Percentiles rank a stretch among this genome's conserved stretches.
Evolutionary conservation across 2,888 invertebrate species (phyloP).

Genomic region (Drosophila tanythrix): DNA sequence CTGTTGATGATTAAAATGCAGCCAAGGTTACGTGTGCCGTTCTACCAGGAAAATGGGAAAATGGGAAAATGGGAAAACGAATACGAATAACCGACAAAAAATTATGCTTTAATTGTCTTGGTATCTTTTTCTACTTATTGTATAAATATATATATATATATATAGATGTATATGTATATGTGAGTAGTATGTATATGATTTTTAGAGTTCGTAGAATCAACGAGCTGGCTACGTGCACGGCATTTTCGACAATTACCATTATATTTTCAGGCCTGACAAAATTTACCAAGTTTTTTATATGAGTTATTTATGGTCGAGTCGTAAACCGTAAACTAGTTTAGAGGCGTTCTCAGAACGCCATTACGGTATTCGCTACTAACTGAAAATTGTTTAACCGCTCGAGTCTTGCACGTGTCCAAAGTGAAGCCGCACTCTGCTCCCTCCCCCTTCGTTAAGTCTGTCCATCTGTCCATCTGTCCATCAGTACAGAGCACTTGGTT

Average conservation of each 20-base stretch:
- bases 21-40: slow-evolving; percentile 77
- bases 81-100: background rate
- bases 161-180: background rate
- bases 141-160: slow-evolving; percentile 19
- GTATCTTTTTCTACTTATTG: slow-evolving; percentile 45
- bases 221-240: slow-evolving; percentile 71
- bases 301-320: slow-evolving; percentile 9
- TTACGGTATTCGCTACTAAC: slow-evolving; percentile 28
- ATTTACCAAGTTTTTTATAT: slow-evolving; percentile 23
- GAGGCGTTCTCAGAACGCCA: slow-evolving; percentile 61
- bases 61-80: slow-evolving; percentile 20
- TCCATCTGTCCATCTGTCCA: background rate
- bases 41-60: slow-evolving; percentile 39
- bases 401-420: slow-evolving; percentile 71
- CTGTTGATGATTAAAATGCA: slow-evolving; percentile 72
- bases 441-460: slow-evolving; percentile 10
- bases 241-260: slow-evolving; percentile 54
- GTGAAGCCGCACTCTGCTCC: slow-evolving; percentile 65
- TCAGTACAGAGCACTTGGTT: slow-evolving; percentile 32
- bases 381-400: slow-evolving; percentile 59
- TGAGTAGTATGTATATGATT: slow-evolving; percentile 62
- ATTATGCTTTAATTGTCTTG: slow-evolving; percentile 72
- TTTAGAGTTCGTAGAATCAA: slow-evolving; percentile 72
- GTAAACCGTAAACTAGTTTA: slow-evolving; percentile 64
- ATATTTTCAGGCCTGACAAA: slow-evolving; percentile 55